Evolutionary conservation across 2,888 invertebrate genomes (phyloP).

Genomic region (Apeira syringaria): DNA sequence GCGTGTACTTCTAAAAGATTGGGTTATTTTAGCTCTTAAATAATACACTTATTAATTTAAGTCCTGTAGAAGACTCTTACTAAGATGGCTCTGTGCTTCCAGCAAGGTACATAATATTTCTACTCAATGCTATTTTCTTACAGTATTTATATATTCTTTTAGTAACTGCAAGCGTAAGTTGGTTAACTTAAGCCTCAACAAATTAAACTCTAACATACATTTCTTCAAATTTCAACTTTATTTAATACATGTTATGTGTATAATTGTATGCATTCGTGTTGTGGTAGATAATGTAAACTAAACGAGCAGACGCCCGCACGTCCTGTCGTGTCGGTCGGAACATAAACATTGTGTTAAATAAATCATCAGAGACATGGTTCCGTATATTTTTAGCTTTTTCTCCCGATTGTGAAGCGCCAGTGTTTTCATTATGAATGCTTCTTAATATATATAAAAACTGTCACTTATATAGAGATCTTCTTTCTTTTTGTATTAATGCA

Average conservation of each 20-base stretch:
- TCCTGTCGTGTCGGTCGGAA: constrained; percentile 50
- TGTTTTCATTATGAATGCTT: constrained; percentile 52
- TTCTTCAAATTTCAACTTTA: constrained; percentile 37
- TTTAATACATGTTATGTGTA: constrained; percentile 14
- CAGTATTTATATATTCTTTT: too few species aligned
- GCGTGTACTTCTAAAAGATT: too few species aligned
- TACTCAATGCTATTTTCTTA: constrained; percentile 12
- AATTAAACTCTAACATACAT: constrained; percentile 16
- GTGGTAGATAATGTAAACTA: constrained; percentile 55
- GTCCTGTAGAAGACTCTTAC: too few species aligned
- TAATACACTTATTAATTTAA: too few species aligned
- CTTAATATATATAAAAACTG: constrained; percentile 33
- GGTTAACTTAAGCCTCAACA: constrained; percentile 37
- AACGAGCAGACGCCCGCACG: constrained; percentile 59
- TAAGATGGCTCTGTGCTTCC: too few species aligned
- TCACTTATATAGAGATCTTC: constrained; percentile 21
- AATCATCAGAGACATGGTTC: constrained; percentile 71
- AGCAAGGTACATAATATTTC: constrained; percentile 11
- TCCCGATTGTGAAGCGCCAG: constrained; percentile 45
- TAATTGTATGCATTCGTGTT: constrained; percentile 14
- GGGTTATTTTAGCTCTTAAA: too few species aligned
- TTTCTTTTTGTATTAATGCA: constrained; percentile 1
- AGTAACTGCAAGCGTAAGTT: constrained; percentile 36
- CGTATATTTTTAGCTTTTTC: constrained; percentile 56
- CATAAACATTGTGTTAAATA: constrained; percentile 76